Evolutionary conservation across 2,888 invertebrate species (phyloP).

Genomic region (Cheilosia urbana): DNA sequence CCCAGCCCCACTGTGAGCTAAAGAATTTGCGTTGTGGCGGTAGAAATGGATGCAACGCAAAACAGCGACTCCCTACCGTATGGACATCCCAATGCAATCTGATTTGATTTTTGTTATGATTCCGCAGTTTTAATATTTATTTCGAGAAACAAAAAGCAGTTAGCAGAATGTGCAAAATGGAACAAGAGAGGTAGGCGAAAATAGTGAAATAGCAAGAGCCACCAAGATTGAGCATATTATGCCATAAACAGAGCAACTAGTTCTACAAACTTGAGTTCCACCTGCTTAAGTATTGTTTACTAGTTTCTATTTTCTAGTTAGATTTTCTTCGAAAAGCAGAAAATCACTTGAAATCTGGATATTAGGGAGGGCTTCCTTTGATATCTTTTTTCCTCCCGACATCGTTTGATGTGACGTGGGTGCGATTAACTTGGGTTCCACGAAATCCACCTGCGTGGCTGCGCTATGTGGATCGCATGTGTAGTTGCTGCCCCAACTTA

Average conservation of each 20-base stretch:
- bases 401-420: slow-evolving; percentile 24
- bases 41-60: background rate
- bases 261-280: slow-evolving; percentile 49
- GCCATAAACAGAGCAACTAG: slow-evolving; percentile 26
- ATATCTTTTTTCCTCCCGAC: background rate
- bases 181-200: slow-evolving; percentile 24
- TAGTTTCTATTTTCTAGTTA: background rate
- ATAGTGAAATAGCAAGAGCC: slow-evolving; percentile 34
- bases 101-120: slow-evolving; percentile 69
- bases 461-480: slow-evolving; percentile 58
- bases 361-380: background rate
- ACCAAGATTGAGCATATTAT: slow-evolving; percentile 8
- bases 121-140: slow-evolving; percentile 63
- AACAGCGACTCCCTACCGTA: slow-evolving; percentile 53
- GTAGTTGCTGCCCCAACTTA: slow-evolving; percentile 72
- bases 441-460: slow-evolving; percentile 50
- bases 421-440: slow-evolving; percentile 19
- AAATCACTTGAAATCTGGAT: background rate
- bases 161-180: slow-evolving; percentile 23
- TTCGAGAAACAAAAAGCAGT: slow-evolving; percentile 44
- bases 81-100: slow-evolving; percentile 67
- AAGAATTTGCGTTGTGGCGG: slow-evolving; percentile 61
- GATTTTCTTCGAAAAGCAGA: slow-evolving; percentile 7
- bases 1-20: background rate
- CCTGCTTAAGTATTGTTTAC: slow-evolving; percentile 20